Conservation (phyloP, 2,888 invertebrate species). For the Acrobasis suavella region DNA sequence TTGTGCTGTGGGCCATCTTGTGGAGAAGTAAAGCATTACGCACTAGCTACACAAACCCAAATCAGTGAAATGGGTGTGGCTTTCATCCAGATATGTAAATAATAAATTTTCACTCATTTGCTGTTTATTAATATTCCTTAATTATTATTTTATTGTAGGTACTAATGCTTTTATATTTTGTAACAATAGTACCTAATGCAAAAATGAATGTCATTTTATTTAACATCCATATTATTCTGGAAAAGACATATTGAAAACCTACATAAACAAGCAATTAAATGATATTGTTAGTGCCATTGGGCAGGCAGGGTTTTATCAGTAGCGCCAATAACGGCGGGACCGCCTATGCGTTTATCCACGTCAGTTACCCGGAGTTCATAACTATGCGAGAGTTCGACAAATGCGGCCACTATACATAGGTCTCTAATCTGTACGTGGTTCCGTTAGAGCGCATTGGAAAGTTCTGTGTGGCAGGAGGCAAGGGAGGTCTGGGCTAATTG, state of each 20-base stretch:
- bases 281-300: not conserved
- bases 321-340: constrained; percentile 36
- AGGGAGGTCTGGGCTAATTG: constrained; percentile 68
- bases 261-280: constrained; percentile 2
- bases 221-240: not conserved
- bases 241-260: not conserved
- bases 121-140: not conserved
- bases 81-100: constrained; percentile 28
- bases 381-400: constrained; percentile 50
- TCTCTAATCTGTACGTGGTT: constrained; percentile 44
- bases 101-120: not conserved
- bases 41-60: constrained; percentile 19
- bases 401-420: constrained; percentile 51
- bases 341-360: constrained; percentile 44
- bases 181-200: not conserved
- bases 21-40: constrained; percentile 34
- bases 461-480: constrained; percentile 49
- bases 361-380: constrained; percentile 65
- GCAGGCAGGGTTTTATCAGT: constrained; percentile 2
- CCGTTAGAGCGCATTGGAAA: constrained; percentile 44
- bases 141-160: not conserved
- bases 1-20: constrained; percentile 47
- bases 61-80: constrained; percentile 23
- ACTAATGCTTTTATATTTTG: not conserved
- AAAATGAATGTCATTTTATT: not conserved